phyloP scores from a whole-genome alignment of 2,888 invertebrate species.

The Adela reaumurella region DNA sequence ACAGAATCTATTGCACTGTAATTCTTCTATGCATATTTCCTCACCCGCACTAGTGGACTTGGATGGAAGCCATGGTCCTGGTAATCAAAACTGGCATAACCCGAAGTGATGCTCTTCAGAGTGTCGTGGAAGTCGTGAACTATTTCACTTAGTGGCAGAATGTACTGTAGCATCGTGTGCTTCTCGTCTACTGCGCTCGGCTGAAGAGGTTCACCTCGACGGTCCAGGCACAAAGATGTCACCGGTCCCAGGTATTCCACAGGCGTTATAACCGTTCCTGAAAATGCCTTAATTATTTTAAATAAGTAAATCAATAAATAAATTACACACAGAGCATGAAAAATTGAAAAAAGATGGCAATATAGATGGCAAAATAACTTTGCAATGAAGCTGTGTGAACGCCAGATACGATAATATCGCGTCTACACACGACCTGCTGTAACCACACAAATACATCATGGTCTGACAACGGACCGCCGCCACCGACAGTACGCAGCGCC shows the following conservation, averaged over 20 bases:
- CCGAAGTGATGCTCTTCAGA: constrained; percentile 85
- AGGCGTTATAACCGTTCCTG: constrained; percentile 89
- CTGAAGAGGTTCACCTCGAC: constrained; percentile 62
- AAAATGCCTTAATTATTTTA: too few relatives aligned
- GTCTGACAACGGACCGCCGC: too few relatives aligned
- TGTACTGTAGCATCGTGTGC: constrained; percentile 76
- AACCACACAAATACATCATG: too few relatives aligned
- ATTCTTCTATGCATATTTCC: too few relatives aligned
- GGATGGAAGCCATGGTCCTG: constrained; percentile 80
- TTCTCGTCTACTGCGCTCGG: constrained; percentile 77
- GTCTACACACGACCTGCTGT: too few relatives aligned
- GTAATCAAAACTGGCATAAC: constrained; percentile 94
- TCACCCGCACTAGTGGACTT: constrained; percentile 76
- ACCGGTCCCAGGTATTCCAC: constrained; percentile 67
- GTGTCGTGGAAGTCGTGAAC: constrained; percentile 93
- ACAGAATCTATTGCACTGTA: too few relatives aligned
- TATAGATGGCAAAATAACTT: not conserved
- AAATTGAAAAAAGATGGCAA: not conserved
- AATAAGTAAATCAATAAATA: too few relatives aligned
- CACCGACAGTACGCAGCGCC: too few relatives aligned
- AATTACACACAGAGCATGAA: not conserved
- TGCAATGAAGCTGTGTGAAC: too few relatives aligned
- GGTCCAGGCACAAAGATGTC: constrained; percentile 69
- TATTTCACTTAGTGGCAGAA: constrained; percentile 89
- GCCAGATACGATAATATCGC: too few relatives aligned